Base-by-base conservation (phyloP, 1,140 invertebrate genomes). In the Trichogramma pretiosum region DNA sequence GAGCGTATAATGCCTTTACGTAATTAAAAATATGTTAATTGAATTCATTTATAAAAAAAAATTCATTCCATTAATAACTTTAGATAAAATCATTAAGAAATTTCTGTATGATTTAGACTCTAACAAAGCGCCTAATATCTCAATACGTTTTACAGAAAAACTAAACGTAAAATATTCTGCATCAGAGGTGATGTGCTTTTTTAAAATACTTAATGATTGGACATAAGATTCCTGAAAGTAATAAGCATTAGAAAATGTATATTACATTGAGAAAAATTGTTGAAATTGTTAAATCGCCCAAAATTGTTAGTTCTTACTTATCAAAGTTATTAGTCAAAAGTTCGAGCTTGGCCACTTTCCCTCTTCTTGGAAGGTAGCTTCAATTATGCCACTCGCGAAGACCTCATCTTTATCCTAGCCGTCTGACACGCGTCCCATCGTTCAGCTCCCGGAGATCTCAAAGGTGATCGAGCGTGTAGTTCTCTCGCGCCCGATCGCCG, bases 231-330 rank as follows among this genome's bases (percentile, higher is more conserved):
- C 40, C 30, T 18, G 14, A 36, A 42, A 11, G 36, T 26, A 34
- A 50, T 22, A 17, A 39, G 11, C 19, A 48, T 28, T 51, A 43
- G 45, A 37, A 42, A 8, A 26, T 54, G 7, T 51, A 37, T 33
- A 45, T 11, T 19, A 17, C 17, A 14, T 37, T 48, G 23, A 16
- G 48, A n/a, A 23, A 46, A 37, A 48, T 54, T 32, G n/a, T 48
- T 5, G 36, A 48, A 34, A 54, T 51, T 44, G 3, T 54, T 5
- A n/a, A 46, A 7, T 50, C 52, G 8, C 52, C 52, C 10, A 17
- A 44, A 23, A 19, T 54, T 3, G 38, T 42, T 38, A 22, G 18
- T 19, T 0, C 43, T 5, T n/a, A n/a, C n/a, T n/a, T n/a, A n/a
- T n/a, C n/a, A n/a, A n/a, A n/a, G n/a, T n/a, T n/a, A n/a, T n/a